These are phyloP conservation scores for Orgyia antiqua DNA, from an alignment of 2,888 invertebrate genomes.

Conservation along the genomic window DNA sequence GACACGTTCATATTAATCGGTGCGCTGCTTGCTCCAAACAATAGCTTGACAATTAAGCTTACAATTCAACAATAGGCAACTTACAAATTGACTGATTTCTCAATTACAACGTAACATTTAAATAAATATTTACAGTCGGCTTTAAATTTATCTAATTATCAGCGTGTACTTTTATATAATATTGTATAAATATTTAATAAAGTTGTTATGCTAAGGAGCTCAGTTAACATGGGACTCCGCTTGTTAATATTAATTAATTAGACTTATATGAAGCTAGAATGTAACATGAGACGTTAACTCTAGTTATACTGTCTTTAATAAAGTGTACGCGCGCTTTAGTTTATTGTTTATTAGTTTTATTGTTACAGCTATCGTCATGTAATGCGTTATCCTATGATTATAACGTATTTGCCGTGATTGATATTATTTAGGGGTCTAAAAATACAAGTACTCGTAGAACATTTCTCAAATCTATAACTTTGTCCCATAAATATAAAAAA, in stretches of 20 bases:
- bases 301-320: constrained; percentile 27
- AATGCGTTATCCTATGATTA: constrained; percentile 14
- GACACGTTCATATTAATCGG: constrained; percentile 16
- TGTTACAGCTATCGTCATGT: constrained; percentile 18
- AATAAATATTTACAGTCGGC: constrained; percentile 13
- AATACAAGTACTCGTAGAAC: too few relatives aligned
- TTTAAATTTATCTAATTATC: constrained; percentile 26
- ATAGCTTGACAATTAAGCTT: constrained; percentile 14
- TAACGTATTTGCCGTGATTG: too few relatives aligned
- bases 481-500: too few relatives aligned
- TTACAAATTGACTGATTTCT: constrained; percentile 17
- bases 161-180: constrained; percentile 28
- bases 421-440: too few relatives aligned
- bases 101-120: constrained; percentile 12
- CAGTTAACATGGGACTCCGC: constrained; percentile 45
- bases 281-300: constrained; percentile 39
- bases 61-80: constrained; percentile 9
- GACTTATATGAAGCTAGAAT: constrained; percentile 38
- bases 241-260: constrained; percentile 64
- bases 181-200: constrained; percentile 49
- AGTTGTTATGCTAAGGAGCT: constrained; percentile 48
- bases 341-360: constrained; percentile 24
- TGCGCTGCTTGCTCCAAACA: constrained; percentile 14
- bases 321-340: constrained; percentile 27
- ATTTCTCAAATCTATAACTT: too few relatives aligned